Evolutionary conservation across 2,797 vertebrate species (phyloP).

Genomic region (Spinus olivaceus): DNA sequence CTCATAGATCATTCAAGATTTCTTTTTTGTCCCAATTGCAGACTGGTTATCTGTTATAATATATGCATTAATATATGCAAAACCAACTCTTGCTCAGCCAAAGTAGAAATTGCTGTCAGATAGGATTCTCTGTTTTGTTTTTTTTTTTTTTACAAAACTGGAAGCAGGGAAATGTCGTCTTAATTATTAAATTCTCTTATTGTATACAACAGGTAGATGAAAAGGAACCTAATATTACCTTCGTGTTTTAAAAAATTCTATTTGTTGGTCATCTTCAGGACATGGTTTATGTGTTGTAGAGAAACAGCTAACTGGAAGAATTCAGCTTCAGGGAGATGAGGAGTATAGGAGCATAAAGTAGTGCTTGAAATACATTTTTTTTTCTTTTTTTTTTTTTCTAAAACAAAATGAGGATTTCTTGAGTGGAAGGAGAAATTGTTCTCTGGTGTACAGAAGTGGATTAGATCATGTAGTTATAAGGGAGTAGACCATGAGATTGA

Average conservation of each 20-base stretch:
- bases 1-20: background rate
- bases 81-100: background rate
- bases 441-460: background rate
- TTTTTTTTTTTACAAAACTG: background rate
- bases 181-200: background rate
- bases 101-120: background rate
- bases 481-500: background rate
- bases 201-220: background rate
- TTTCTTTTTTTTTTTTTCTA: background rate
- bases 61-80: background rate
- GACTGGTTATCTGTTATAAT: background rate
- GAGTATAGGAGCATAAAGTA: background rate
- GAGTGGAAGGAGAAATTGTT: background rate
- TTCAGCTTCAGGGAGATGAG: rapidly evolving
- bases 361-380: background rate
- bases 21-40: background rate
- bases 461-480: rapidly evolving
- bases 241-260: background rate
- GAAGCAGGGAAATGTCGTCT: background rate
- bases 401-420: background rate
- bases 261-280: background rate
- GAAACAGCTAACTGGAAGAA: background rate
- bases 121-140: background rate
- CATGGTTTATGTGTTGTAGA: background rate
- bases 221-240: background rate